Evolutionary conservation across 1,140 invertebrate genomes (phyloP).

Genomic region (Drosophila pachea): DNA sequence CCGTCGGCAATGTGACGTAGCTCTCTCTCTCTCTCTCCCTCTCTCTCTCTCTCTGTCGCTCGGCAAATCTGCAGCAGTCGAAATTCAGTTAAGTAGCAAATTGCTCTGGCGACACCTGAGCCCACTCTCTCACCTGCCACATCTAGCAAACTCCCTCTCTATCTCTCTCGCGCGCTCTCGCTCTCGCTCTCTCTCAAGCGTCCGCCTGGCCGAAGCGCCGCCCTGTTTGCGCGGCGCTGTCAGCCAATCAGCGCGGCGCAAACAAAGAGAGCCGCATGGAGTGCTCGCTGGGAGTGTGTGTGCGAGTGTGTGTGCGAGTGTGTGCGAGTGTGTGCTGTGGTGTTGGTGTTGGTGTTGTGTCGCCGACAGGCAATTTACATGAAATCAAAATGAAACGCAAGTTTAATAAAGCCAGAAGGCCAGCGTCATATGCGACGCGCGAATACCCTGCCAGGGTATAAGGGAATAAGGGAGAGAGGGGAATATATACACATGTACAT

Average conservation of each 20-base stretch:
- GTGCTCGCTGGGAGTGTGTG: constrained; percentile 8
- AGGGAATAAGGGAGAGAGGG: not conserved
- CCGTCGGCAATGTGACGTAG: constrained; percentile 31
- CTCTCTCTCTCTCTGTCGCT: not conserved
- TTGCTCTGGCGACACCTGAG: constrained; percentile 63
- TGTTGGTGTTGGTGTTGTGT: constrained; percentile 63
- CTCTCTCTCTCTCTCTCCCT: not conserved
- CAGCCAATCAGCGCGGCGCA: constrained; percentile 44
- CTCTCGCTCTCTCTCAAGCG: not conserved
- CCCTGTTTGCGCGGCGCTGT: constrained; percentile 22
- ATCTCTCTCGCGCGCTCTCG: not conserved
- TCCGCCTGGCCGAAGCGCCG: constrained; percentile 23
- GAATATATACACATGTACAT: not conserved
- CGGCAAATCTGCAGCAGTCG: constrained; percentile 32
- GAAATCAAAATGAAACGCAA: constrained; percentile 74
- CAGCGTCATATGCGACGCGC: constrained; percentile 9
- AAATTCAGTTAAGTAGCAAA: constrained; percentile 56
- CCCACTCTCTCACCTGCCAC: constrained; percentile 18
- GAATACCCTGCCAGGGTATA: constrained; percentile 14
- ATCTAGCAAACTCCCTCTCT: constrained; percentile 5
- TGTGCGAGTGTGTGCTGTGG: constrained; percentile 18
- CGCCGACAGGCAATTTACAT: constrained; percentile 75
- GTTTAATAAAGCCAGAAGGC: constrained; percentile 31
- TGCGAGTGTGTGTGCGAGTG: constrained; percentile 16
- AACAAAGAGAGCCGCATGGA: constrained; percentile 3